Percentiles rank a stretch among this genome's conserved stretches.
phyloP scores from a whole-genome alignment of 2,888 invertebrate genomes.

The Endomychus coccineus region DNA sequence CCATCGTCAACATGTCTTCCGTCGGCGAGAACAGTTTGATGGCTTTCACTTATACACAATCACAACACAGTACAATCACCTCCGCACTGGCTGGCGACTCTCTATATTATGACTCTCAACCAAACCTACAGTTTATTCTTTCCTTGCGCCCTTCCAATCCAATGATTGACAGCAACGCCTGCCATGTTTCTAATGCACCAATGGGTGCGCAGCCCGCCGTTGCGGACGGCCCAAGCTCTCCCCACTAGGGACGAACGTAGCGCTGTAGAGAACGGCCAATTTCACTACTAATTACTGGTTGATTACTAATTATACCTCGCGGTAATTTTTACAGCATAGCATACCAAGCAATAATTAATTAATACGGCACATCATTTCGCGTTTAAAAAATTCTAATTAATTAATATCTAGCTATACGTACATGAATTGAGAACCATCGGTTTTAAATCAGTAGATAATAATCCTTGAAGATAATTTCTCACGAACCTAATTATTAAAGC shows the following conservation, averaged over 20 bases:
- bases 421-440: too few species aligned
- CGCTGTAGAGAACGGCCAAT: constrained; percentile 22
- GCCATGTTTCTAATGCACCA: constrained; percentile 40
- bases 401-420: too few species aligned
- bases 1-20: constrained; percentile 88
- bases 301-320: constrained; percentile 46
- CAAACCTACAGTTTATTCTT: constrained; percentile 31
- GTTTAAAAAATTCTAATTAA: constrained; percentile 41
- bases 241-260: constrained; percentile 19
- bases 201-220: constrained; percentile 27
- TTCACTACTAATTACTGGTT: constrained; percentile 37
- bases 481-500: too few species aligned
- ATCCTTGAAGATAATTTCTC: too few species aligned
- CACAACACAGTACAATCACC: constrained; percentile 33
- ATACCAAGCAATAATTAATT: constrained; percentile 44
- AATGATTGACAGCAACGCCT: constrained; percentile 41
- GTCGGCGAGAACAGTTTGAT: constrained; percentile 78
- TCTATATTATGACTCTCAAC: constrained; percentile 35
- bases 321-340: constrained; percentile 43
- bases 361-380: constrained; percentile 43
- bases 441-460: too few species aligned
- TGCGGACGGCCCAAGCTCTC: constrained; percentile 23
- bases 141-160: constrained; percentile 30
- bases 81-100: constrained; percentile 35
- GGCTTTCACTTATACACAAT: constrained; percentile 38